Percentiles rank a stretch among this genome's conserved stretches.
Conservation (phyloP, 2,888 invertebrate species). For the Xestia xanthographa region DNA sequence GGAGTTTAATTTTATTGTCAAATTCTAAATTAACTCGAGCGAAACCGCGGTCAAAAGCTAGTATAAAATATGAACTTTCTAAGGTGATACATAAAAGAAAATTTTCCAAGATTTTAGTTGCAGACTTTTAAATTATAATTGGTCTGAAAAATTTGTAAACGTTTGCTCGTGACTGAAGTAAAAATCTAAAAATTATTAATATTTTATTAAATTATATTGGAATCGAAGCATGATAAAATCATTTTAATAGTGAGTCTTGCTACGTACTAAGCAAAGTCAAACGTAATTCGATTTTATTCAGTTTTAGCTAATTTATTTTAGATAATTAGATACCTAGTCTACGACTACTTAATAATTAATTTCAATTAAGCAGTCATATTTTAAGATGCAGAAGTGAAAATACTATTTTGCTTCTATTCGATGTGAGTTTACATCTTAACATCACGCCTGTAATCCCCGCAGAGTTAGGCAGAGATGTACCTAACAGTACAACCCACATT, state of each 20-base stretch:
- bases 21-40: no score
- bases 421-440: not conserved
- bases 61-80: not conserved
- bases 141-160: not conserved
- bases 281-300: conserved; percentile 33
- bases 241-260: conserved; percentile 4
- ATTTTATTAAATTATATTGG: not conserved
- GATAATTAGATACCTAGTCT: not conserved
- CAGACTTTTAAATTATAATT: not conserved
- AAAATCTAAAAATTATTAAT: conserved; percentile 1
- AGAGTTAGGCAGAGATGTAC: not conserved
- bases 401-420: not conserved
- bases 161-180: not conserved
- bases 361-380: not conserved
- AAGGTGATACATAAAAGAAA: not conserved
- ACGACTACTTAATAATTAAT: not conserved
- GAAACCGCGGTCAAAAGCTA: no score
- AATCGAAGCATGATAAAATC: not conserved
- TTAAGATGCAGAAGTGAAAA: not conserved
- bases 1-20: no score
- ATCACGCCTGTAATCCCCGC: not conserved
- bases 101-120: not conserved
- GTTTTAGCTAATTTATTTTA: not conserved
- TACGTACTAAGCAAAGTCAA: conserved; percentile 33
- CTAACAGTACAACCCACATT: no score